A percentile compares a stretch with the other conserved stretches of the same genome.
phyloP scores from a whole-genome alignment of 1,140 invertebrate genomes.

The Paralvinella palmiformis region DNA sequence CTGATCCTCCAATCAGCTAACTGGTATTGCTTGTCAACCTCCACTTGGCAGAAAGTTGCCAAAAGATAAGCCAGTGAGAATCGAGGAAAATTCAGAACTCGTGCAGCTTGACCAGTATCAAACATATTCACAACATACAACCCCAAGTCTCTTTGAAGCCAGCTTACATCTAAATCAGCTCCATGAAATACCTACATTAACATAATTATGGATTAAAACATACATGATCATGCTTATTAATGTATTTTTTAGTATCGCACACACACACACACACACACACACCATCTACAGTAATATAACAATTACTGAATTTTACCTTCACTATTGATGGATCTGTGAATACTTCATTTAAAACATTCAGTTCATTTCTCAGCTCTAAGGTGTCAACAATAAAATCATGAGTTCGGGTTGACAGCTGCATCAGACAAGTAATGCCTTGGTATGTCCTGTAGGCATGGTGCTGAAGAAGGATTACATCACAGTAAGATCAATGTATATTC shows the following conservation, averaged over 20 bases:
- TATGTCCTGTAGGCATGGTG: slow-evolving; percentile 79
- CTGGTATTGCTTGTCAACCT: slow-evolving; percentile 84
- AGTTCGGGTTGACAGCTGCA: slow-evolving; percentile 84
- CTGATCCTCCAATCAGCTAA: slow-evolving; percentile 93
- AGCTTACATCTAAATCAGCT: slow-evolving; percentile 78
- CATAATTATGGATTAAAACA: no score
- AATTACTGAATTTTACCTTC: no score
- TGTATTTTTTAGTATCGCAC: no score
- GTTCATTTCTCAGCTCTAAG: slow-evolving; percentile 69
- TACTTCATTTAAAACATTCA: slow-evolving; percentile 80
- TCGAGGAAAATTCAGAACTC: slow-evolving; percentile 61
- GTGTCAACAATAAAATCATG: slow-evolving; percentile 91
- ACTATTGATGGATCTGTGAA: slow-evolving; percentile 86
- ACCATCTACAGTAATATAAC: no score
- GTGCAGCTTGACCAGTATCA: slow-evolving; percentile 86
- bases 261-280: no score
- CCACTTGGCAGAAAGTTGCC: slow-evolving; percentile 69
- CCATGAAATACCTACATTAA: slow-evolving; percentile 88
- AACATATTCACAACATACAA: slow-evolving; percentile 96
- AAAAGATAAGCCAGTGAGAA: slow-evolving; percentile 76
- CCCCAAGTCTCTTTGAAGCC: slow-evolving; percentile 93
- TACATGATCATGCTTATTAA: no score
- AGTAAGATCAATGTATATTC: no score
- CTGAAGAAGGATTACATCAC: slow-evolving; percentile 45
- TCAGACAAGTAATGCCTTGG: slow-evolving; percentile 79